Percentiles rank a stretch among this genome's conserved stretches.
Evolutionary conservation across 2,797 vertebrate genomes (phyloP).

Genomic region (Lithobates sylvaticus): DNA sequence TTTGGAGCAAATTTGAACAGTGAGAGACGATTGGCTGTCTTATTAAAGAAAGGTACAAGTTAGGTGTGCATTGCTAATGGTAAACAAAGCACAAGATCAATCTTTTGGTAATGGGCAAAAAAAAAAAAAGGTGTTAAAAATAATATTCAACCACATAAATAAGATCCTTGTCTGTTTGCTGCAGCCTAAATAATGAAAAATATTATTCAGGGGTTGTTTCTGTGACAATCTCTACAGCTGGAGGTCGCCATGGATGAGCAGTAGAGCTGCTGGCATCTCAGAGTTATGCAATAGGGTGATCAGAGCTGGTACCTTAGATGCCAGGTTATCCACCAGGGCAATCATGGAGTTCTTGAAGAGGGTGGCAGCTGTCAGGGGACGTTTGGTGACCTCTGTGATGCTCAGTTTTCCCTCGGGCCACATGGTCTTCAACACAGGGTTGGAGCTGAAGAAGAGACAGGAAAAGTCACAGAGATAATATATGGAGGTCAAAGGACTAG

Average conservation of each 20-base stretch:
- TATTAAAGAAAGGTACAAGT: too few species aligned
- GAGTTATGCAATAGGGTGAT: too few species aligned
- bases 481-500: background rate
- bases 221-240: background rate
- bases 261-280: background rate
- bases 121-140: background rate
- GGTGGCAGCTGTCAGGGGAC: constrained; percentile 92
- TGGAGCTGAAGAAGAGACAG: constrained; percentile 77
- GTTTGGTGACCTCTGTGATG: constrained; percentile 97
- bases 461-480: background rate
- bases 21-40: too few species aligned
- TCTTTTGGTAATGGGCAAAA: too few species aligned
- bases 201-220: background rate
- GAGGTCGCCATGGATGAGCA: background rate
- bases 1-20: too few species aligned
- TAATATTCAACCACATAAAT: background rate
- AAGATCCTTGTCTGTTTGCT: background rate
- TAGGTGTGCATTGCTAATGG: too few species aligned
- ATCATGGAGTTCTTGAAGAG: constrained; percentile 99
- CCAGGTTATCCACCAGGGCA: constrained; percentile 93
- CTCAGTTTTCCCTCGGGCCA: constrained; percentile 98
- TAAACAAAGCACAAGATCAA: too few species aligned
- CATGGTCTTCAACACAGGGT: constrained; percentile 93
- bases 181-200: too few species aligned
- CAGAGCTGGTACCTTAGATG: constrained; percentile 84